These are phyloP conservation scores for Serilophus lunatus DNA, from an alignment of 2,113 vertebrate species.

Conservation along the genomic window DNA sequence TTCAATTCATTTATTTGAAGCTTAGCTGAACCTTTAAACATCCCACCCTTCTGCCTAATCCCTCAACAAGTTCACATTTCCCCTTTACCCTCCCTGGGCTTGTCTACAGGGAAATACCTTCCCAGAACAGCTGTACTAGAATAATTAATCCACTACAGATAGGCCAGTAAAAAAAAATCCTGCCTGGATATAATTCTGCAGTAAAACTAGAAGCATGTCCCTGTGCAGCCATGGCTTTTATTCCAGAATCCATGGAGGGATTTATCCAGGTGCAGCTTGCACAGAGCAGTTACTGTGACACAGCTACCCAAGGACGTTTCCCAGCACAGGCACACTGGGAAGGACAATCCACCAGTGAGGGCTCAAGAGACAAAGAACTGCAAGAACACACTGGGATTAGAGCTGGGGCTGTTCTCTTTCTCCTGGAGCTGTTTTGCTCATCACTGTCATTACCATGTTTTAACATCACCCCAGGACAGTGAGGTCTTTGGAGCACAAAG, in stretches of 20 bases:
- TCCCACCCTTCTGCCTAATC: conserved; percentile 17
- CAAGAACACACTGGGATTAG: background rate
- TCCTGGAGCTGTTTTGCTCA: background rate
- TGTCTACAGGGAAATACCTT: conserved; percentile 33
- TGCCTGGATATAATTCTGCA: background rate
- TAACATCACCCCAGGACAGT: background rate
- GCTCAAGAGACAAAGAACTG: background rate
- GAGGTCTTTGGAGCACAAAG: background rate
- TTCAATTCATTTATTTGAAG: conserved; percentile 25
- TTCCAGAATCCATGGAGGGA: background rate
- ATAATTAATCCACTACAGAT: background rate
- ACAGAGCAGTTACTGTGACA: background rate
- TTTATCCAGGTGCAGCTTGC: background rate
- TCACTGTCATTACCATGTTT: background rate
- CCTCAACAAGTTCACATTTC: conserved; percentile 29
- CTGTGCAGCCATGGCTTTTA: background rate
- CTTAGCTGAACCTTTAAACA: conserved; percentile 11
- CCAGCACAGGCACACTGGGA: background rate
- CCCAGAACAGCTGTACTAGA: conserved; percentile 15
- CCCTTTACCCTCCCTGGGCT: background rate
- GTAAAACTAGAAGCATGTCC: background rate
- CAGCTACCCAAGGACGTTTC: background rate
- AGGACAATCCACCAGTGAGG: background rate
- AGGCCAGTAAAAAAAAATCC: background rate
- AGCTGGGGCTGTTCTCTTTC: background rate